Evolutionary conservation across 2,797 vertebrate genomes (phyloP).

Genomic region (Scarus forsteni): DNA sequence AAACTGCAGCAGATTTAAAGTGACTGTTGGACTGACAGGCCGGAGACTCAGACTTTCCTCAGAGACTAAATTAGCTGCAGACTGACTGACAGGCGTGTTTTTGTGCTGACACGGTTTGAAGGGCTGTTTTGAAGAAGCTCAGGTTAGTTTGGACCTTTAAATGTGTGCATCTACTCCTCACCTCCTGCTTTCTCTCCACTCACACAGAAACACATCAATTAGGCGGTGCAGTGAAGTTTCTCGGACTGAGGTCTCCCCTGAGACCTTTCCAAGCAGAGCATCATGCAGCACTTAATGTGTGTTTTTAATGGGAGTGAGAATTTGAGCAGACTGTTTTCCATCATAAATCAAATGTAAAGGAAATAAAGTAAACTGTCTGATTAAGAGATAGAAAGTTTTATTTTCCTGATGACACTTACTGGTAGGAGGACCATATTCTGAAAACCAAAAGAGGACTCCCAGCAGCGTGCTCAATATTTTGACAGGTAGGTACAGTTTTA

Average conservation of each 20-base stretch:
- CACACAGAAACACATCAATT: conserved; percentile 57
- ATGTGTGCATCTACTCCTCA: conserved; percentile 6
- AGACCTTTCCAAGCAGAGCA: conserved; percentile 23
- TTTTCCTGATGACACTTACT: not conserved
- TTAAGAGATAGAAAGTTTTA: conserved; percentile 9
- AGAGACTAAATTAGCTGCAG: conserved; percentile 55
- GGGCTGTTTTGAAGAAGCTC: conserved; percentile 32
- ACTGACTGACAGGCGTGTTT: conserved; percentile 68
- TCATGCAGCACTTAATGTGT: conserved; percentile 37
- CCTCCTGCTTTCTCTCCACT: not conserved
- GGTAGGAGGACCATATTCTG: too few species aligned
- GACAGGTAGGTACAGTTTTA: too few species aligned
- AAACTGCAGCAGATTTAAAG: conserved; percentile 32
- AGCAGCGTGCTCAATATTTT: too few species aligned
- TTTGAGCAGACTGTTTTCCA: conserved; percentile 1
- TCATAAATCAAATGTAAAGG: not conserved
- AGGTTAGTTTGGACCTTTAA: conserved; percentile 24
- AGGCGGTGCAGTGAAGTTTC: conserved; percentile 56
- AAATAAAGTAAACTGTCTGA: not conserved
- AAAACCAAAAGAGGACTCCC: too few species aligned
- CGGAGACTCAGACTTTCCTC: conserved; percentile 17
- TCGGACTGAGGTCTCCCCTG: conserved; percentile 43
- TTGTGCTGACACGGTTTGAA: conserved; percentile 34
- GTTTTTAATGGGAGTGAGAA: conserved; percentile 19
- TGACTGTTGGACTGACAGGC: conserved; percentile 47